Conservation (phyloP, 2,888 invertebrate species). For the Lithodes maja region DNA sequence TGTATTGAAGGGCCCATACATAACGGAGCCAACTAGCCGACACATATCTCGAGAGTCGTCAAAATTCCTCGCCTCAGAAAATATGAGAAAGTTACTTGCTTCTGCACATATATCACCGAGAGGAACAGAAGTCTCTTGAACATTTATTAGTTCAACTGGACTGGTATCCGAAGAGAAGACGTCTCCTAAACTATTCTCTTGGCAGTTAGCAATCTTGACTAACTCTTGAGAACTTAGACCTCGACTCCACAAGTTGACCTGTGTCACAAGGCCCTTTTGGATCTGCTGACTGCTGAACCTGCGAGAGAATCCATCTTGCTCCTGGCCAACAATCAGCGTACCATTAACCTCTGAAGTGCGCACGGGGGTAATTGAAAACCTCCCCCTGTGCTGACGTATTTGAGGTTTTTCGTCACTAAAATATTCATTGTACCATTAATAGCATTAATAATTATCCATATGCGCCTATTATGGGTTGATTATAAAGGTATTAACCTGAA, state of each 20-base stretch:
- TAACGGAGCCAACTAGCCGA: conserved; percentile 5
- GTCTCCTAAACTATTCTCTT: conserved; percentile 18
- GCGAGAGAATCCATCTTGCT: conserved; percentile 40
- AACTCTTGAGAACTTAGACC: background rate
- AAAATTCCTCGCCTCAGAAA: conserved; percentile 42
- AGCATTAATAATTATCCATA: no score
- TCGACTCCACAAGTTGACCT: conserved; percentile 42
- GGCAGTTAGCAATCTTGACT: conserved; percentile 21
- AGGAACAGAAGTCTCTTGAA: background rate
- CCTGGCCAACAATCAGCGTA: conserved; percentile 51
- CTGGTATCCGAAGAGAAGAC: conserved; percentile 41
- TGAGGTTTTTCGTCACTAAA: no score
- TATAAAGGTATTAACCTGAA: no score
- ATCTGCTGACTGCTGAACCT: conserved; percentile 32
- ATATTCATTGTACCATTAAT: no score
- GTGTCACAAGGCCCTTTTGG: conserved; percentile 42
- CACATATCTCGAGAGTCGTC: conserved; percentile 11
- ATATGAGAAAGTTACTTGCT: conserved; percentile 34
- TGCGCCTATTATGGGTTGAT: no score
- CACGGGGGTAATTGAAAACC: no score
- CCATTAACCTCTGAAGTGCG: no score
- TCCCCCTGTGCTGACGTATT: no score
- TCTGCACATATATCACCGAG: conserved; percentile 7
- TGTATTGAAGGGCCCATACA: conserved; percentile 25
- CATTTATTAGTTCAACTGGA: conserved; percentile 31